These are phyloP conservation scores for Zosterops pallidus DNA, from an alignment of 2,113 vertebrate genomes.

Conservation along the genomic window DNA sequence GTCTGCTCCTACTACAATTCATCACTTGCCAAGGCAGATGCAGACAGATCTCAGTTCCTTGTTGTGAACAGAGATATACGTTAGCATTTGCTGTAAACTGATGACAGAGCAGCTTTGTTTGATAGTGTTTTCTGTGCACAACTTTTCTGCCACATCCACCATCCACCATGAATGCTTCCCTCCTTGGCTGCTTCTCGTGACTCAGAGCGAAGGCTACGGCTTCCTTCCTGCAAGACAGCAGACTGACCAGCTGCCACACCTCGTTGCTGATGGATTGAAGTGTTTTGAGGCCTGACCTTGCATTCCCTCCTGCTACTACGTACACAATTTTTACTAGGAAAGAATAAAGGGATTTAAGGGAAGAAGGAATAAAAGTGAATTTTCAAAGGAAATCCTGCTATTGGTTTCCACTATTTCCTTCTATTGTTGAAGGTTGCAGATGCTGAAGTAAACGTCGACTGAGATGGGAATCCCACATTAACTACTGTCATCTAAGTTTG, in stretches of 20 bases:
- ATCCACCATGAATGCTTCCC: background rate
- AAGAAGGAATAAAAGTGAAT: slow-evolving; percentile 63
- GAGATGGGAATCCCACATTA: slow-evolving; percentile 2
- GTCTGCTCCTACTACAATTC: background rate
- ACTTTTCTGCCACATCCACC: background rate
- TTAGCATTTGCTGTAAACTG: background rate
- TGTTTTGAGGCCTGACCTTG: background rate
- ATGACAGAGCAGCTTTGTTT: background rate
- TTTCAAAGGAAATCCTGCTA: slow-evolving; percentile 59
- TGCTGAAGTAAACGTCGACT: slow-evolving; percentile 22
- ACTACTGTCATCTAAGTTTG: slow-evolving; percentile 18
- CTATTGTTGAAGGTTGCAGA: slow-evolving; percentile 44
- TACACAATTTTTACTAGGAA: slow-evolving; percentile 48
- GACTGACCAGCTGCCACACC: background rate
- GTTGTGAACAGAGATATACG: background rate
- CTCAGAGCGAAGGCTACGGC: rapidly evolving
- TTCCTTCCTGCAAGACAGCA: slow-evolving; percentile 33
- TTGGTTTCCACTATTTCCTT: slow-evolving; percentile 46
- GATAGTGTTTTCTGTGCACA: background rate
- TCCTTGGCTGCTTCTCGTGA: background rate
- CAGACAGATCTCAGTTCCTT: background rate
- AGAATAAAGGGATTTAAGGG: slow-evolving; percentile 42
- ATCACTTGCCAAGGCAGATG: background rate
- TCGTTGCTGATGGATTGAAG: slow-evolving; percentile 39
- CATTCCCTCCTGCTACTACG: background rate